Evolutionary conservation across 2,888 invertebrate genomes (phyloP), one percentile per base, ranked within the genome.

Genomic region (Mactromeris polynyma): DNA sequence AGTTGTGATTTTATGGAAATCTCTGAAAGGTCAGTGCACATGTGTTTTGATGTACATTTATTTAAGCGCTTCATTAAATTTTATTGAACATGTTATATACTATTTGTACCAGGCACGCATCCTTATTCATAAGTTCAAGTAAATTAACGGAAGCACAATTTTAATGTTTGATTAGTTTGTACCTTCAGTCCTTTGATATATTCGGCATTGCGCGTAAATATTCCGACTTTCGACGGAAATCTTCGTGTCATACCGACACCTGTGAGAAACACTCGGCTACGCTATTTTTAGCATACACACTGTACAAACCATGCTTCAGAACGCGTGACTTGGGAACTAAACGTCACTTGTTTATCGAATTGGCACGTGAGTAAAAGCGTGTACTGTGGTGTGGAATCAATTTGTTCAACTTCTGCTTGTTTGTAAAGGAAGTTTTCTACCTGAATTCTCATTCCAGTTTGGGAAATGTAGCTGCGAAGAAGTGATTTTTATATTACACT

Each of bases 271-370:
- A 58, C 2, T 58, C 58, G n/a, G 2, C 3, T n/a, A 58, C 58
- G 64, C 87, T 90, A 90, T 89, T 89, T 90, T 87, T 90, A 90
- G 90, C 73, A 17, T 14, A 3, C 31, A 1, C 69, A 14, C 0
- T 69, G 11, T 33, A 69, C 73, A 33, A 73, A 73, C 90, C 90
- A 90, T 87, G 89, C 87, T 90, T 90, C 69, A 36, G 77, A 86
- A 83, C 91, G 82, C 87, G 91, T 91, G 91, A 89, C 89, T 89
- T 81, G 51, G 36, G 42, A 73, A 40, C 36, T 54, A 36, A 78
- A 64, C 85, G 85, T n/a, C 73, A 73, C 21, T 69, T 86, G 81
- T 86, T 54, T 86, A 86, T 58, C 33, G 69, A 58, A 54, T 36
- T 40, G 73, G 84, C 88, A 88, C 88, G 88, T 88, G 88, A 88